Evolutionary conservation across 2,797 vertebrate species (phyloP).

Genomic region (Argya squamiceps): DNA sequence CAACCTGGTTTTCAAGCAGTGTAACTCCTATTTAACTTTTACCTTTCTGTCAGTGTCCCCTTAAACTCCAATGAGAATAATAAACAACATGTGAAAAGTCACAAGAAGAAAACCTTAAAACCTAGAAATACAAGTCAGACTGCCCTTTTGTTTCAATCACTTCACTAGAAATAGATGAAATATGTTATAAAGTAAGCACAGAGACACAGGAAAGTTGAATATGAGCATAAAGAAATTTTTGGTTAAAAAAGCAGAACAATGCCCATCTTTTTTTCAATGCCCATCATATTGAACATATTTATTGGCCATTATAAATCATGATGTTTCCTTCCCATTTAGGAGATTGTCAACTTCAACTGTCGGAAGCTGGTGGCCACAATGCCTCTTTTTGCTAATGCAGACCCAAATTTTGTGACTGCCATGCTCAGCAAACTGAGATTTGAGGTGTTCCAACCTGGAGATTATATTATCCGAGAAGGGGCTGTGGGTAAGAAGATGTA

Average conservation of each 20-base stretch:
- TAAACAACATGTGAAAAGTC: not conserved
- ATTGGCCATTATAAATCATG: not conserved
- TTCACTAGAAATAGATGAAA: not conserved
- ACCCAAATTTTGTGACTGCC: constrained; percentile 97
- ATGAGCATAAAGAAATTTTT: not conserved
- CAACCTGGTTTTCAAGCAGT: not conserved
- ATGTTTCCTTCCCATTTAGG: constrained; percentile 75
- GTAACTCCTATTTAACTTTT: not conserved
- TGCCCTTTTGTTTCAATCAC: not conserved
- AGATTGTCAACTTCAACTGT: constrained; percentile 98
- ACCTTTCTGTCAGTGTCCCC: not conserved
- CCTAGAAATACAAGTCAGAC: not conserved
- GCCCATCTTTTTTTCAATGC: not conserved
- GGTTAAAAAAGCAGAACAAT: not conserved
- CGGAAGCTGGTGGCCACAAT: constrained; percentile 97
- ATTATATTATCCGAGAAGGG: constrained; percentile 97
- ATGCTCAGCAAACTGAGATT: constrained; percentile 98
- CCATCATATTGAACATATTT: not conserved
- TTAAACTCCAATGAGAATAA: not conserved
- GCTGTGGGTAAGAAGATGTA: constrained; percentile 99
- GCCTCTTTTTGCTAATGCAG: constrained; percentile 96
- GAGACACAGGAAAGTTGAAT: not conserved
- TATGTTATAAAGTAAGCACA: not conserved
- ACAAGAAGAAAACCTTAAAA: not conserved
- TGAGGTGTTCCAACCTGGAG: constrained; percentile 96